phyloP scores from a whole-genome alignment of 2,113 vertebrate genomes.

The Malurus melanocephalus region DNA sequence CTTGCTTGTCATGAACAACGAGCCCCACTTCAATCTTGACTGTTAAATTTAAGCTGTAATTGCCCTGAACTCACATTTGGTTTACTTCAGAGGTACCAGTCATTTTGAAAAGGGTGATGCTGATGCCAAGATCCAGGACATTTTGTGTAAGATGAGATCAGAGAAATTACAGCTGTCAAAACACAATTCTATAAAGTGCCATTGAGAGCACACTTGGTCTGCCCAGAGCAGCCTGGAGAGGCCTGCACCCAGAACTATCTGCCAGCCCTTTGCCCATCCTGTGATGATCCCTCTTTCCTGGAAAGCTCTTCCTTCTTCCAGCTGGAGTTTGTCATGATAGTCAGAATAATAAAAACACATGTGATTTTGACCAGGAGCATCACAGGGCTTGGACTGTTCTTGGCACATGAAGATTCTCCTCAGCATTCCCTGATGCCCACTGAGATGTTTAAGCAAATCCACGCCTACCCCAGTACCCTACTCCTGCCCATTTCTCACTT shows the following conservation, averaged over 20 bases:
- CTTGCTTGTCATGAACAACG: neutral
- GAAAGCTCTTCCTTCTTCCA: neutral
- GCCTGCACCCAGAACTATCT: neutral
- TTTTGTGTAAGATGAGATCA: constrained; percentile 10
- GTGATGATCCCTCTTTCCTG: neutral
- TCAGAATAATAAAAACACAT: neutral
- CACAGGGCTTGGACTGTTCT: neutral
- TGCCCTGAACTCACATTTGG: neutral
- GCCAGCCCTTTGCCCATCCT: neutral
- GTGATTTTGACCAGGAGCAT: neutral
- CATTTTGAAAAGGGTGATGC: neutral
- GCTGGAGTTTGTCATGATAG: neutral
- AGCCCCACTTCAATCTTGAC: neutral
- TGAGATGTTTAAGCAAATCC: neutral
- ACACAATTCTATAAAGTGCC: neutral
- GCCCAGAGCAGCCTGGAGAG: neutral
- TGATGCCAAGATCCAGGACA: neutral
- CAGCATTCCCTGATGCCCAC: neutral
- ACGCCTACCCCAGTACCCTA: neutral
- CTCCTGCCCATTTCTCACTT: neutral
- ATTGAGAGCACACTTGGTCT: neutral
- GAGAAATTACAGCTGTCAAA: constrained; percentile 32
- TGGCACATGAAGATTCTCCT: neutral
- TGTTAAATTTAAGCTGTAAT: neutral
- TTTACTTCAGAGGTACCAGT: constrained; percentile 5